Evolutionary conservation across 2,888 invertebrate genomes (phyloP).

Genomic region (Xylophagus ater): DNA sequence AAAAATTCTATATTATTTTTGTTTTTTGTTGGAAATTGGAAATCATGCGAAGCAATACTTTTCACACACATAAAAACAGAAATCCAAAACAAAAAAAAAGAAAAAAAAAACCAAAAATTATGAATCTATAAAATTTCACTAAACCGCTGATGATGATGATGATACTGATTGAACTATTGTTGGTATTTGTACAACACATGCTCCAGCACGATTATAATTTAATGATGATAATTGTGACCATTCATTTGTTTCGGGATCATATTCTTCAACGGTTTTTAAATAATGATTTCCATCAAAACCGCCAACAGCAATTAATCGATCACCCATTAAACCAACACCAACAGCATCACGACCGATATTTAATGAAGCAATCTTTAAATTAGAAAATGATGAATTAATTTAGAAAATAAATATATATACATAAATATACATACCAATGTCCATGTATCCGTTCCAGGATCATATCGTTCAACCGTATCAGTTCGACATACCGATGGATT

Average conservation of each 20-base stretch:
- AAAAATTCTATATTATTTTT: too few relatives aligned
- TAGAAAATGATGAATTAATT: neutral
- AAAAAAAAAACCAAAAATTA: conserved; percentile 12
- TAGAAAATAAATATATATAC: neutral
- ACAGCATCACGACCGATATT: conserved; percentile 79
- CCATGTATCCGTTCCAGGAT: conserved; percentile 74
- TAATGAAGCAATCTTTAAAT: conserved; percentile 57
- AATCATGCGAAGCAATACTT: neutral
- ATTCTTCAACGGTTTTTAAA: conserved; percentile 76
- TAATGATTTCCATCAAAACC: conserved; percentile 89
- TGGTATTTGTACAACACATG: conserved; percentile 66
- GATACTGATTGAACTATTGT: conserved; percentile 35
- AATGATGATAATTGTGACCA: conserved; percentile 70
- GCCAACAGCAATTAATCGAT: conserved; percentile 65
- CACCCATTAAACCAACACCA: conserved; percentile 72
- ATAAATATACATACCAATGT: conserved; percentile 43
- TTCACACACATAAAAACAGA: conserved; percentile 5
- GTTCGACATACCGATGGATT: conserved; percentile 72
- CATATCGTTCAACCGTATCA: conserved; percentile 81
- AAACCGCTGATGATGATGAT: conserved; percentile 36
- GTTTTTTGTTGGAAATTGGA: too few relatives aligned
- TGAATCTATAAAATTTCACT: conserved; percentile 23
- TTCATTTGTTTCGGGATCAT: conserved; percentile 71
- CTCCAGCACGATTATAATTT: conserved; percentile 76
- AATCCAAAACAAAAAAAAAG: conserved; percentile 3